These are phyloP conservation scores for Hemistola chrysoprasaria DNA, from an alignment of 2,888 invertebrate genomes.

Conservation along the genomic window DNA sequence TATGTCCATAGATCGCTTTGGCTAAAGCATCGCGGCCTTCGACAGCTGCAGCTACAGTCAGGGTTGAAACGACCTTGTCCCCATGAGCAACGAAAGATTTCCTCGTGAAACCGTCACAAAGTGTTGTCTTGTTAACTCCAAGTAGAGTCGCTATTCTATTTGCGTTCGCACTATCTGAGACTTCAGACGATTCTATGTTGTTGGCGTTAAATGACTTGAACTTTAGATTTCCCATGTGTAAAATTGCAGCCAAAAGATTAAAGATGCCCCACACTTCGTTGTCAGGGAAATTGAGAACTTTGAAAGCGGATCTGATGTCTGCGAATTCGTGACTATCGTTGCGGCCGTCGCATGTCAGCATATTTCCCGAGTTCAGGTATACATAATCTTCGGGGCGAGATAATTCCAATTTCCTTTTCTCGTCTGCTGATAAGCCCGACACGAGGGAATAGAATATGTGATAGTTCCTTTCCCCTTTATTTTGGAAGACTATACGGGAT, in stretches of 20 bases:
- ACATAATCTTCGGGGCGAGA: conserved; percentile 87
- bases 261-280: conserved; percentile 93
- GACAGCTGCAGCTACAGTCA: conserved; percentile 88
- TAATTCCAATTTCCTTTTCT: conserved; percentile 90
- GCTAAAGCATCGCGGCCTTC: conserved; percentile 96
- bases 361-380: conserved; percentile 91
- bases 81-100: conserved; percentile 93
- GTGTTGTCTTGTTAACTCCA: conserved; percentile 85
- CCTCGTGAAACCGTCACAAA: conserved; percentile 91
- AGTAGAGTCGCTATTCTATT: conserved; percentile 87
- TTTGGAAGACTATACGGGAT: conserved; percentile 95
- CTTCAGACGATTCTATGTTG: conserved; percentile 94
- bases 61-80: conserved; percentile 88
- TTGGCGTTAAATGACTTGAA: conserved; percentile 88
- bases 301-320: conserved; percentile 95
- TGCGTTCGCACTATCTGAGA: conserved; percentile 86
- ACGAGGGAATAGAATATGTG: conserved; percentile 97
- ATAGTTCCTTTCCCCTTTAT: conserved; percentile 95
- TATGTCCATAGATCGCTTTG: conserved; percentile 94
- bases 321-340: conserved; percentile 93
- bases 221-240: conserved; percentile 96
- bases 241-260: conserved; percentile 91
- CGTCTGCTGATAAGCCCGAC: conserved; percentile 90
- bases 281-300: conserved; percentile 93
- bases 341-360: conserved; percentile 89